A percentile compares a stretch with the other conserved stretches of the same genome.
These are phyloP conservation scores for Lytechinus pictus DNA, from an alignment of 35 echinoderm and acorn worm genomes.

Conservation along the genomic window DNA sequence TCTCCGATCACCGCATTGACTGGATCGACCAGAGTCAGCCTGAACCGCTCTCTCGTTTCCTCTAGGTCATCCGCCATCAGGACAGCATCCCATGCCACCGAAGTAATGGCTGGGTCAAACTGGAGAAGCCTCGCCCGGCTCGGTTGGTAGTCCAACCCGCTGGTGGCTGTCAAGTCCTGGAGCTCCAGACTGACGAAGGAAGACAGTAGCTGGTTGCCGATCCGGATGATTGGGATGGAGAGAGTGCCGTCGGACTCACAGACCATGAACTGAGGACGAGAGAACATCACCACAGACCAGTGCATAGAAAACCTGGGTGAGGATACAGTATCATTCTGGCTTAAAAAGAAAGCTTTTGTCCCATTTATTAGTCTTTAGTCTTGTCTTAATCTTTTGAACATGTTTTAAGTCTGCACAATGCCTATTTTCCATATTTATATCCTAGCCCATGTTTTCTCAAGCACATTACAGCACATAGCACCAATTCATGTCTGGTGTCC, in stretches of 20 bases:
- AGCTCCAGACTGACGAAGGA: constrained; percentile 80
- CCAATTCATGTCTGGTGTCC: too few species aligned
- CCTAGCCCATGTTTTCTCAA: too few species aligned
- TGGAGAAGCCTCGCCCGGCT: constrained; percentile 78
- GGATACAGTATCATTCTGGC: background rate
- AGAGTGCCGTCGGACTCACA: constrained; percentile 88
- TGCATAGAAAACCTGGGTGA: constrained; percentile 84
- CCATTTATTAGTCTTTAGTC: background rate
- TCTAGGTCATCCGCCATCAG: constrained; percentile 83
- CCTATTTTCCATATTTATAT: too few species aligned
- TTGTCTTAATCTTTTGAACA: background rate
- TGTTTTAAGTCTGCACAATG: background rate
- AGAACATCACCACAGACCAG: constrained; percentile 80
- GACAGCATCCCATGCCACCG: constrained; percentile 71
- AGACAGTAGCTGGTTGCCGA: constrained; percentile 73
- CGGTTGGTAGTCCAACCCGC: constrained; percentile 65
- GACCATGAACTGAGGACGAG: constrained; percentile 57
- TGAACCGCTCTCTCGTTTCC: constrained; percentile 83
- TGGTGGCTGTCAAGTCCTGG: constrained; percentile 66
- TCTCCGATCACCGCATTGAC: constrained; percentile 83
- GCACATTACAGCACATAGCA: too few species aligned
- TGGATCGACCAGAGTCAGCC: constrained; percentile 67
- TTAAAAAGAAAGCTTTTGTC: background rate
- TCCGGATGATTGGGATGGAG: constrained; percentile 70
- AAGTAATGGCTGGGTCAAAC: constrained; percentile 81